Conservation (phyloP, 2,888 invertebrate genomes). For the Ophraella communa region DNA sequence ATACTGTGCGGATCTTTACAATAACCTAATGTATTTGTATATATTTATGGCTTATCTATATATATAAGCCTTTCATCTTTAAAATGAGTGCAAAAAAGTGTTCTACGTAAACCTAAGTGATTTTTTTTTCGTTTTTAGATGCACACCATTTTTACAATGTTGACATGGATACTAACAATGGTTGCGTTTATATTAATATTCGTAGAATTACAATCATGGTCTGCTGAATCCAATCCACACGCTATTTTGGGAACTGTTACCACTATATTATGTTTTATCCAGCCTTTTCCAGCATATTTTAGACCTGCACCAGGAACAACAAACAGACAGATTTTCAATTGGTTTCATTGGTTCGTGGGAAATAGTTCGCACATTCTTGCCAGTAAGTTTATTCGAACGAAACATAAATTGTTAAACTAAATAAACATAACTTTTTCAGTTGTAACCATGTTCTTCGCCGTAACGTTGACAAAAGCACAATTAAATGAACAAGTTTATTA, state of each 20-base stretch:
- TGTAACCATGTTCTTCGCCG: constrained; percentile 91
- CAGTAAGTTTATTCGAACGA: constrained; percentile 68
- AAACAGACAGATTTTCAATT: constrained; percentile 86
- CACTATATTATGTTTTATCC: constrained; percentile 79
- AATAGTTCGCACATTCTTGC: constrained; percentile 86
- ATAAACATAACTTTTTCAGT: constrained; percentile 66
- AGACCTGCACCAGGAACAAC: constrained; percentile 79
- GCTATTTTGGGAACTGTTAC: constrained; percentile 85
- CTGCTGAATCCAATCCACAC: constrained; percentile 78
- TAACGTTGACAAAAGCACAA: constrained; percentile 83
- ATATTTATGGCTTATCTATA: no score
- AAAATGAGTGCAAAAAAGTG: no score
- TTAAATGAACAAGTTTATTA: constrained; percentile 87
- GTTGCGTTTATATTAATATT: constrained; percentile 83
- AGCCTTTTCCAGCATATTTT: constrained; percentile 86
- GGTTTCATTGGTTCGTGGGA: constrained; percentile 89
- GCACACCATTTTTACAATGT: constrained; percentile 85
- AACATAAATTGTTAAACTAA: background rate
- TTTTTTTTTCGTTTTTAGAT: constrained; percentile 64
- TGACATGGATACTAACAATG: constrained; percentile 80
- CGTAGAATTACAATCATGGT: constrained; percentile 79
- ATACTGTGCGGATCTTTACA: no score
- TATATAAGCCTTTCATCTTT: background rate
- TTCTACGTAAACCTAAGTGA: no score
- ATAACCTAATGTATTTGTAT: no score